A percentile compares a stretch with the other conserved stretches of the same genome.
Conservation (phyloP, 2,113 vertebrate species). For the Mesitornis unicolor region DNA sequence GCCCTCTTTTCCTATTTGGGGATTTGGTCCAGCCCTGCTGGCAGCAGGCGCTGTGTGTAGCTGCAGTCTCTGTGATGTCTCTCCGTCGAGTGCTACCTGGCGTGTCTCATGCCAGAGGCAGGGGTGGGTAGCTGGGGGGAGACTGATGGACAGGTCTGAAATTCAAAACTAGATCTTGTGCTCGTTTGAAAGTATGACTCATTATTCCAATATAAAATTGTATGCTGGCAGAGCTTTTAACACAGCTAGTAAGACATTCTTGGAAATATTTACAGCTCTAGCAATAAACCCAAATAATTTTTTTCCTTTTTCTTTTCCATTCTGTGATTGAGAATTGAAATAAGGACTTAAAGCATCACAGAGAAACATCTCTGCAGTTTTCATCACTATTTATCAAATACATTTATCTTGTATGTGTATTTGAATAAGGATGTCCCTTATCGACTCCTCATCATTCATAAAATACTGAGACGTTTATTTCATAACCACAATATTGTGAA, state of each 20-base stretch:
- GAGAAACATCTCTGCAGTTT: background rate
- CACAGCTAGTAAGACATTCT: background rate
- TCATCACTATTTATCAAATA: background rate
- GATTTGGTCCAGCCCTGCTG: accelerated
- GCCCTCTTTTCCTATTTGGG: background rate
- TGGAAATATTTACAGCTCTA: background rate
- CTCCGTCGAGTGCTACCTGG: background rate
- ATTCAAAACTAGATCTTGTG: background rate
- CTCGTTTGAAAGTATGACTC: background rate
- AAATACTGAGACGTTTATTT: background rate
- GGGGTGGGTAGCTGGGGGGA: background rate
- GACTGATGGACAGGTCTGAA: background rate
- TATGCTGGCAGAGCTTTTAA: background rate
- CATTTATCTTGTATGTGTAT: background rate
- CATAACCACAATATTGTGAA: background rate
- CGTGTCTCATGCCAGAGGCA: accelerated
- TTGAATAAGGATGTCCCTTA: background rate
- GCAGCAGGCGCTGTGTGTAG: background rate
- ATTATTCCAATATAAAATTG: background rate
- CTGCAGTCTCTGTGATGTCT: background rate
- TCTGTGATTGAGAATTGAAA: background rate
- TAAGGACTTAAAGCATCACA: background rate
- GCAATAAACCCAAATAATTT: background rate
- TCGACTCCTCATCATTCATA: background rate
- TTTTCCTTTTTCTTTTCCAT: background rate